These are phyloP conservation scores for Cygnus olor DNA, from an alignment of 2,797 vertebrate genomes.

Conservation along the genomic window DNA sequence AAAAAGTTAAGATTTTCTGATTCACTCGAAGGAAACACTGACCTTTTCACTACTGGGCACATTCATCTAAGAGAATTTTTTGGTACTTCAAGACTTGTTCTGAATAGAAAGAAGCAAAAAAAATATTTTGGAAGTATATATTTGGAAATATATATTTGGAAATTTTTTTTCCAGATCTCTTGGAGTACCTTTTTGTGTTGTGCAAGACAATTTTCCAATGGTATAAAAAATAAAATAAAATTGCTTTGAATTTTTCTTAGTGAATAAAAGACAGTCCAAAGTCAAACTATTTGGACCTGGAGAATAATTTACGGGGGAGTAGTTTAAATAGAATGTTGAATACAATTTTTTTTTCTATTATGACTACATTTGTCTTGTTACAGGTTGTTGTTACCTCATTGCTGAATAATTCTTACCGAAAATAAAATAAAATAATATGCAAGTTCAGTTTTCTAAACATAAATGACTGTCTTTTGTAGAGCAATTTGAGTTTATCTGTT, in stretches of 20 bases:
- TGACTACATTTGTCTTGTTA: not conserved
- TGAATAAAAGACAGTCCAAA: conserved; percentile 25
- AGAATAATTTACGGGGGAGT: not conserved
- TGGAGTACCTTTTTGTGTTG: not conserved
- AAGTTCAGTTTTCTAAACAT: not conserved
- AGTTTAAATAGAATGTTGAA: not conserved
- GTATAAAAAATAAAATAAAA: not conserved
- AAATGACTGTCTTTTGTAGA: not conserved
- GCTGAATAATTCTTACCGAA: not conserved
- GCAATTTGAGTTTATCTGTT: not conserved
- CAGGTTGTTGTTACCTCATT: not conserved
- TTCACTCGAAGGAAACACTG: not conserved
- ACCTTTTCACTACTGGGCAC: not conserved
- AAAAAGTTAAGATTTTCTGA: conserved; percentile 7
- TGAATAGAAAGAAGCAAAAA: not conserved
- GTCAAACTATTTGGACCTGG: not conserved
- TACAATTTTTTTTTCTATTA: not conserved
- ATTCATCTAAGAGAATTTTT: not conserved
- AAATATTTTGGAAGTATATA: not conserved
- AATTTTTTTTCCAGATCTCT: conserved; percentile 23
- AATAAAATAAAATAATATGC: not conserved
- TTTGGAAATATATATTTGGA: no score
- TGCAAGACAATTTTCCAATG: conserved; percentile 27
- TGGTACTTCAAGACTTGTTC: not conserved
- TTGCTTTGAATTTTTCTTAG: not conserved